Evolutionary conservation across 1,140 invertebrate genomes (phyloP).

Genomic region (Uloborus diversus): DNA sequence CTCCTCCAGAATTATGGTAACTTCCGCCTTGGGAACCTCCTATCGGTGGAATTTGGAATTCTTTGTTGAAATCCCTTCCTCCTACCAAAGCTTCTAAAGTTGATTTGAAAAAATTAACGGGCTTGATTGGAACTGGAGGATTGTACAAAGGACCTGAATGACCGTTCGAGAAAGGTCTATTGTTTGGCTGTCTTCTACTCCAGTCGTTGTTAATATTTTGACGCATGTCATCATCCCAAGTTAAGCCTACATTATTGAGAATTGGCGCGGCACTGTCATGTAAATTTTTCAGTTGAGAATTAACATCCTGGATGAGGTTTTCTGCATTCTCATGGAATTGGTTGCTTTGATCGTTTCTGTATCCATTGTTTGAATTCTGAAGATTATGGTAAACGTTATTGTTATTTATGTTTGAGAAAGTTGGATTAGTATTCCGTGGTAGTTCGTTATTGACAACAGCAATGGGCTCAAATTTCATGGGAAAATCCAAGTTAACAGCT

Average conservation of each 20-base stretch:
- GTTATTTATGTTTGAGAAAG: not conserved
- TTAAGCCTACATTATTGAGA: constrained; percentile 8
- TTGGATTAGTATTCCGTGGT: not conserved
- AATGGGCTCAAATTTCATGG: too few species aligned
- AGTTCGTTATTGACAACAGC: not conserved
- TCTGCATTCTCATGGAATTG: constrained; percentile 14
- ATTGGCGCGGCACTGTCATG: not conserved
- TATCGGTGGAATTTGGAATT: not conserved
- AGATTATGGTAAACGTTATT: constrained; percentile 1
- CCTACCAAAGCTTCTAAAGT: not conserved
- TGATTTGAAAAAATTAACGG: constrained; percentile 10
- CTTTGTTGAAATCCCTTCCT: not conserved
- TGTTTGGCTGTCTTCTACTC: constrained; percentile 27
- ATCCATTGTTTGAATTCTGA: not conserved
- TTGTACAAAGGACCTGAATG: constrained; percentile 35
- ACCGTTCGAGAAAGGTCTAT: constrained; percentile 32
- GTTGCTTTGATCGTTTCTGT: not conserved
- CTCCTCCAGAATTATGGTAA: constrained; percentile 33
- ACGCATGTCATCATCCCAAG: constrained; percentile 37
- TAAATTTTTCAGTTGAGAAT: constrained; percentile 10
- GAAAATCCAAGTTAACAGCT: not conserved
- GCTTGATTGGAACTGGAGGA: not conserved
- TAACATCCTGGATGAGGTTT: constrained; percentile 30
- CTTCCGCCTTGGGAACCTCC: not conserved
- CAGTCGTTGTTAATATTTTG: constrained; percentile 23